Base-by-base conservation (phyloP, 2,888 invertebrate genomes). In the Callinectes sapidus region DNA sequence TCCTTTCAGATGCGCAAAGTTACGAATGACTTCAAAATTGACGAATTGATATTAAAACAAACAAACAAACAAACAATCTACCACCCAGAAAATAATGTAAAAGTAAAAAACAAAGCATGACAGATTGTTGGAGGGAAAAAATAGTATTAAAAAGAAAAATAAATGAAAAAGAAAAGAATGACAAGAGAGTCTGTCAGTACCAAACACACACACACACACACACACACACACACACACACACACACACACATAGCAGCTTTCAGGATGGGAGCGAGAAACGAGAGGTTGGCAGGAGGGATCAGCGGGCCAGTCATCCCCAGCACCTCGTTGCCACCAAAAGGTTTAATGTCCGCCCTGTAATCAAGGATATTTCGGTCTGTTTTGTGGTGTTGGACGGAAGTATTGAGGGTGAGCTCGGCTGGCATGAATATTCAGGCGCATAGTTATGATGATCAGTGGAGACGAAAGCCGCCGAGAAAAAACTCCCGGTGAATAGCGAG, bases 361-460 rank as follows among this genome's bases (percentile, higher is more conserved):
- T 88, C 88, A 88, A 88, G 32, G 61, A 32, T 88, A 88, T 88
- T 88, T 48, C 48, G 54, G 54, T 61, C 87, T 88, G 61, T 88
- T 48, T 54, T 88, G 88, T 88, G 88, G 55, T 48, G 88, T 48
- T 88, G 32, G 88, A 54, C 88, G 48, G 88, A 88, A 88, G 54
- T 88, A 61, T 54, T 88, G 88, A 88, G 54, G 48, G 88, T 16
- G 54, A 13, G 54, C 28, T 28, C 18, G 55, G 88, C 48, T 42
- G 54, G 81, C 48, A 54, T 88, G 88, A 54, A 48, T 88, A 28
- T 88, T 54, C 88, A 88, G 32, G n/a, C 88, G 28, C 88, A 88
- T 28, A 61, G n/a, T 16, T 88, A 54, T 88, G 88, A 88, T 88
- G 88, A 88, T 88, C 88, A 88, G 88, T 61, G 54, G 54, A 88